Evolutionary conservation across 2,113 vertebrate species (phyloP), one percentile per base, ranked within the genome.

Genomic region (Capricornis sumatraensis): DNA sequence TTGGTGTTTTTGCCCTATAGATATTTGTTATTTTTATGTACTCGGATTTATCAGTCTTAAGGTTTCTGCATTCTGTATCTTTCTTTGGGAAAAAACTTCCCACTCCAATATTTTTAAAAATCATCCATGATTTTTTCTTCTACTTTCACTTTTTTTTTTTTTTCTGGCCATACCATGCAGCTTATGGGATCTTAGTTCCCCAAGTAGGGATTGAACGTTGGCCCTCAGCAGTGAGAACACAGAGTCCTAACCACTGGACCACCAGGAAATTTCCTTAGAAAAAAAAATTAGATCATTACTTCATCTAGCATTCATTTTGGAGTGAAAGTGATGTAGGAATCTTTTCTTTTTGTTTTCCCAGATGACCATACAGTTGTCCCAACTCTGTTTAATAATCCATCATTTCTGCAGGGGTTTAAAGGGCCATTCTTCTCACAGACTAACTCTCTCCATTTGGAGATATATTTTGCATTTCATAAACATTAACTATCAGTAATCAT

Each of bases 251-350:
- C 67, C 67, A 74, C 10, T 40, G 19, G 17, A 40, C 67, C 19
- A 74, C 36, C 67, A 74, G 67, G 67, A 21, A 74, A 74, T 74
- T 74, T 36, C 67, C 67, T 74, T 67, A 10, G 55, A 36, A 67
- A n/a, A 67, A 21, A 67, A n/a, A 36, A 67, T 15, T 94, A 84
- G 50, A 43, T 89, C 43, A 83, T 94, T 89, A n/a, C n/a, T 88
- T 30, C 84, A 89, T 91, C 30, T 5, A 57, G 45, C 84, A 96
- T 88, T 91, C 55, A 55, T 93, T 97, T 97, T 95, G 36, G 25
- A 55, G 0, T 71, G 94, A 87, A 71, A 91, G 15, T 74, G 47
- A 64, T 88, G 3, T 50, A 52, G 85, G 67, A 64, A 52, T 95
- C 52, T 45, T 82, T 95, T 40, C 60, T 88, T 67, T 95, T 94